These are phyloP conservation scores for Uropsilus gracilis DNA, from an alignment of 2,113 vertebrate species.

Conservation along the genomic window DNA sequence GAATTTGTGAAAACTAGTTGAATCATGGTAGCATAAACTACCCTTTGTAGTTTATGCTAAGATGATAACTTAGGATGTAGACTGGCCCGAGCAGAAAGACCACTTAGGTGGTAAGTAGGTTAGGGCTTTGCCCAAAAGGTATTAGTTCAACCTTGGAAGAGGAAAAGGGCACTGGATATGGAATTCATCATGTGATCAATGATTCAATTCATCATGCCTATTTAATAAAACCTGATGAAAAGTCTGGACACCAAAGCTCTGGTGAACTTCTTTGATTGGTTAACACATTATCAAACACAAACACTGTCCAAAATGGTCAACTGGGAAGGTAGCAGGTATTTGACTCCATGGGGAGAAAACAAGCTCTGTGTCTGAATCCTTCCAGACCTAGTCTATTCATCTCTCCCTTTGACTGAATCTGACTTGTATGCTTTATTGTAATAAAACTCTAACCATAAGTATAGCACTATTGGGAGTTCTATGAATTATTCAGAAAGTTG, in stretches of 20 bases:
- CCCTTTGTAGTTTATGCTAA: background rate
- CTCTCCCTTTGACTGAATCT: background rate
- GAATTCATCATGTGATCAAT: background rate
- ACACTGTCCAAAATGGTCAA: background rate
- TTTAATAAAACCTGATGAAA: background rate
- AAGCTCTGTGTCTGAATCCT: background rate
- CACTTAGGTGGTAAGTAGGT: background rate
- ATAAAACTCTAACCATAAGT: background rate
- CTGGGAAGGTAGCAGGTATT: background rate
- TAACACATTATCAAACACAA: background rate
- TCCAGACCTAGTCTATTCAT: background rate
- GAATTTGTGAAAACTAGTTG: background rate
- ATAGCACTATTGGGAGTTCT: background rate
- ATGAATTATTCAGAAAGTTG: constrained; percentile 1
- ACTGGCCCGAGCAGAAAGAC: background rate
- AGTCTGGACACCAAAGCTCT: background rate
- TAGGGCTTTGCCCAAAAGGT: background rate
- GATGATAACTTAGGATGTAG: background rate
- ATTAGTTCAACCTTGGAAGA: background rate
- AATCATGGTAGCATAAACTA: background rate
- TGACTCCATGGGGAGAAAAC: background rate
- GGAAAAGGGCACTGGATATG: background rate
- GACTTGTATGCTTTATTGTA: background rate
- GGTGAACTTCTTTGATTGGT: background rate
- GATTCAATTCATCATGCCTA: background rate